Evolutionary conservation across 2,113 vertebrate genomes (phyloP).

Genomic region (Patagioenas fasciata): DNA sequence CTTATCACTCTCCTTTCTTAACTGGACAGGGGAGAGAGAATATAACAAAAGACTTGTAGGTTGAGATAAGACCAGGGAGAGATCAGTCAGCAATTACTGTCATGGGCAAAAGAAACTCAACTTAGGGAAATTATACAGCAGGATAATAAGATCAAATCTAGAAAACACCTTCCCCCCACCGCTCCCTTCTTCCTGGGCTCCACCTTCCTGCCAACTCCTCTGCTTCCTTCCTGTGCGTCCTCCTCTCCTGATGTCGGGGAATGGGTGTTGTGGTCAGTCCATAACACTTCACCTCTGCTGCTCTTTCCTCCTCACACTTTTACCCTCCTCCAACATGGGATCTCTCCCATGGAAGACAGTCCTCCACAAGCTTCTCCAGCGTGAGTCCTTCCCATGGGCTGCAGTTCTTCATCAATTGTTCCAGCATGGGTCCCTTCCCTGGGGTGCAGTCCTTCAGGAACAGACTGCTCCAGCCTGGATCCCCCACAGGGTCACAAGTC

Average conservation of each 20-base stretch:
- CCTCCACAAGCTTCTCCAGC: background rate
- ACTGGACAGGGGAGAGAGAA: background rate
- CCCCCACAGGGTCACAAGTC: too few relatives aligned
- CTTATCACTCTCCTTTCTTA: background rate
- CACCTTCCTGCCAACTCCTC: background rate
- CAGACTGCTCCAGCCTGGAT: background rate
- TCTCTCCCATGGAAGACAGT: too few relatives aligned
- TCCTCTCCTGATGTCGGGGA: background rate
- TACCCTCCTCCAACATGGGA: too few relatives aligned
- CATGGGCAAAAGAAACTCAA: rapidly evolving
- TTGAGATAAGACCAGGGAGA: background rate
- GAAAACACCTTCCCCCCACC: background rate
- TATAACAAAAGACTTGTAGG: rapidly evolving
- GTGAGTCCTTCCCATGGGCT: rapidly evolving
- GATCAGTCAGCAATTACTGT: background rate
- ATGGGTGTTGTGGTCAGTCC: too few relatives aligned
- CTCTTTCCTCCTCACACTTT: too few relatives aligned
- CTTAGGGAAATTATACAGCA: background rate
- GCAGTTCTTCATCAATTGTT: background rate
- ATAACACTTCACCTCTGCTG: too few relatives aligned
- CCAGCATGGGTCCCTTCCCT: too few relatives aligned
- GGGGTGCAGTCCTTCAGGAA: background rate
- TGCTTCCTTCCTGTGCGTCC: background rate
- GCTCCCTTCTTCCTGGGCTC: background rate
- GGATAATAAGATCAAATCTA: background rate